These are phyloP conservation scores for Ectemnius lituratus DNA, from an alignment of 2,888 invertebrate species.

Conservation along the genomic window DNA sequence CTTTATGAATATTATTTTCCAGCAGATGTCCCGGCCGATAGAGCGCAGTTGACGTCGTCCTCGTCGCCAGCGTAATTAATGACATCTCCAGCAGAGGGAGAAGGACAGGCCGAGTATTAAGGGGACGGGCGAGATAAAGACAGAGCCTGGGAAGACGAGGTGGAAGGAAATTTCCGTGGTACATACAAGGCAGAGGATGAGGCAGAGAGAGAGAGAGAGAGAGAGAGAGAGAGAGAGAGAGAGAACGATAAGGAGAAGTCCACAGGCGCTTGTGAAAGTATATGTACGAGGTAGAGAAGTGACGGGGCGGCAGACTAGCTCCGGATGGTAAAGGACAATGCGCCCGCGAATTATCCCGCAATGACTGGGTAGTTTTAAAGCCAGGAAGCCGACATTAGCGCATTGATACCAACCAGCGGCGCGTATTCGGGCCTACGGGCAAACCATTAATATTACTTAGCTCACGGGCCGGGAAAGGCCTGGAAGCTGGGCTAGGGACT, in stretches of 20 bases:
- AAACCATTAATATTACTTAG: conserved; percentile 78
- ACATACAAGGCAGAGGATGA: conserved; percentile 38
- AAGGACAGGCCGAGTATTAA: conserved; percentile 30
- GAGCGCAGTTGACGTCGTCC: conserved; percentile 68
- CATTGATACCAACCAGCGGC: conserved; percentile 70
- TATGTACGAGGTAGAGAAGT: not conserved
- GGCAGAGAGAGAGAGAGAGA: not conserved
- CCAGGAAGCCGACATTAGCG: conserved; percentile 76
- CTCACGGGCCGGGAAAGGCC: conserved; percentile 46
- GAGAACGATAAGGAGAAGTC: conserved; percentile 57
- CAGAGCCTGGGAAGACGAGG: conserved; percentile 17
- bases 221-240: too few relatives aligned
- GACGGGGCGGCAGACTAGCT: conserved; percentile 42
- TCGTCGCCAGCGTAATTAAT: conserved; percentile 74
- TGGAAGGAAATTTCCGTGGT: conserved; percentile 34
- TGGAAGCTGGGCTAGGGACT: conserved; percentile 27
- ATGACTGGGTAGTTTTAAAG: conserved; percentile 77
- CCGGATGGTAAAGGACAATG: conserved; percentile 71
- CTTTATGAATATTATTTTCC: conserved; percentile 78
- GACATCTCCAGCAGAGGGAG: conserved; percentile 57
- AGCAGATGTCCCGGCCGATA: conserved; percentile 77
- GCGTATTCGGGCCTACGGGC: conserved; percentile 61
- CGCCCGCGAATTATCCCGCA: conserved; percentile 74
- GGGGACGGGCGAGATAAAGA: conserved; percentile 30
- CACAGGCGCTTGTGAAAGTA: conserved; percentile 29